A percentile compares a stretch with the other conserved stretches of the same genome.
These are phyloP conservation scores for Chaetophractus vellerosus DNA, from an alignment of 2,797 vertebrate species.

Conservation along the genomic window DNA sequence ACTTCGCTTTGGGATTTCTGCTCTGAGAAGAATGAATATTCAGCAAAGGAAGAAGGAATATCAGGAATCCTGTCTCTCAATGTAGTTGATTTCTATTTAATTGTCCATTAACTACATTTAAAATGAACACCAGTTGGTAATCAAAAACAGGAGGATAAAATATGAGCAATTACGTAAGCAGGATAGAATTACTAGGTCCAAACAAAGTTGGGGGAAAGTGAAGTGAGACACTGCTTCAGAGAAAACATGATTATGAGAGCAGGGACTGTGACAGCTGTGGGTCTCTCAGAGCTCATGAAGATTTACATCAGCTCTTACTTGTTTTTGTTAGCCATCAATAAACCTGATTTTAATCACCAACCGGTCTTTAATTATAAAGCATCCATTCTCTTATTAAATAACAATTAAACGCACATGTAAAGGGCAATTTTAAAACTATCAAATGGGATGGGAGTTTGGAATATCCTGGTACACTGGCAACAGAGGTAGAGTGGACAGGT, in stretches of 20 bases:
- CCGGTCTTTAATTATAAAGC: conserved; percentile 68
- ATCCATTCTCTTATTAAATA: conserved; percentile 67
- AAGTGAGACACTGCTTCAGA: conserved; percentile 20
- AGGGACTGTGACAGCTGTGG: conserved; percentile 4
- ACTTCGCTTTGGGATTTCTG: conserved; percentile 42
- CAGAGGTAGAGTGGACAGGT: neutral
- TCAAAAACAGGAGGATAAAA: conserved; percentile 80
- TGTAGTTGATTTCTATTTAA: conserved; percentile 72
- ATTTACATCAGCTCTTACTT: conserved; percentile 63
- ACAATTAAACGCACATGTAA: conserved; percentile 57
- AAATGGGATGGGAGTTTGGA: neutral
- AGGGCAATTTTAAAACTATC: conserved; percentile 49
- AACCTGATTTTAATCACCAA: conserved; percentile 64
- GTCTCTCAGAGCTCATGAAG: conserved; percentile 16
- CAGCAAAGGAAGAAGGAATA: neutral
- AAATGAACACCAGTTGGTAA: conserved; percentile 82
- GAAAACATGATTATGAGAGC: neutral
- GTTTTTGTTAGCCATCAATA: conserved; percentile 51
- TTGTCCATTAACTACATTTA: conserved; percentile 69
- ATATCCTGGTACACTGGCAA: neutral
- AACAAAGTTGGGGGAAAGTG: conserved; percentile 56
- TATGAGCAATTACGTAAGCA: conserved; percentile 71
- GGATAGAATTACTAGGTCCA: conserved; percentile 75
- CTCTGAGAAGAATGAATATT: neutral
- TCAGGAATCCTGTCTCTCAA: conserved; percentile 53